Conservation (phyloP, 2,888 invertebrate genomes). For the Eueremaeus valkanovi region DNA sequence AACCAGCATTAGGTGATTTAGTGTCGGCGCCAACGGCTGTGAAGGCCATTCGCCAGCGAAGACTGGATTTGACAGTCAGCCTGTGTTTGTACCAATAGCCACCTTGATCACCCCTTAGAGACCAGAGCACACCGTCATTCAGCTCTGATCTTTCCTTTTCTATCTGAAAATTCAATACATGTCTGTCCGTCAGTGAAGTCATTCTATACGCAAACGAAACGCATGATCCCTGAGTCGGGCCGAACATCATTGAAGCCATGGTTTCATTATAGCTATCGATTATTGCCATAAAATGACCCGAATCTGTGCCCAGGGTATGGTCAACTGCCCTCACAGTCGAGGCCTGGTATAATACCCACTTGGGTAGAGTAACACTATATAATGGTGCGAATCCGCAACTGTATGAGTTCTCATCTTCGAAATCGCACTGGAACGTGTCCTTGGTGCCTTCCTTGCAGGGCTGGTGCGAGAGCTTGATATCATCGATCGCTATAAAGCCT, state of each 20-base stretch:
- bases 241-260: background rate
- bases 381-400: background rate
- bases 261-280: background rate
- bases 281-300: background rate
- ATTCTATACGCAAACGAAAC: conserved; percentile 44
- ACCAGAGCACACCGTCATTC: conserved; percentile 42
- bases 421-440: background rate
- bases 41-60: conserved; percentile 40
- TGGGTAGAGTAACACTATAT: no score
- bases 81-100: conserved; percentile 43
- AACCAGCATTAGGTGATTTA: background rate
- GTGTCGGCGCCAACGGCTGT: background rate
- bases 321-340: background rate
- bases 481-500: conserved; percentile 4
- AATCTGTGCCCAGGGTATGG: background rate
- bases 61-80: conserved; percentile 32
- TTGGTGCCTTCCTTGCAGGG: background rate
- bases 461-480: background rate
- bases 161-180: conserved; percentile 30
- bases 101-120: conserved; percentile 38
- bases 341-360: background rate
- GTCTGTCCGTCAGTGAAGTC: background rate
- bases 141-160: conserved; percentile 4
- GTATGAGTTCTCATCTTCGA: background rate
- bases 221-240: conserved; percentile 34